Percentiles rank a stretch among this genome's conserved stretches.
phyloP scores from a whole-genome alignment of 2,113 vertebrate species.

The Elachura formosa region DNA sequence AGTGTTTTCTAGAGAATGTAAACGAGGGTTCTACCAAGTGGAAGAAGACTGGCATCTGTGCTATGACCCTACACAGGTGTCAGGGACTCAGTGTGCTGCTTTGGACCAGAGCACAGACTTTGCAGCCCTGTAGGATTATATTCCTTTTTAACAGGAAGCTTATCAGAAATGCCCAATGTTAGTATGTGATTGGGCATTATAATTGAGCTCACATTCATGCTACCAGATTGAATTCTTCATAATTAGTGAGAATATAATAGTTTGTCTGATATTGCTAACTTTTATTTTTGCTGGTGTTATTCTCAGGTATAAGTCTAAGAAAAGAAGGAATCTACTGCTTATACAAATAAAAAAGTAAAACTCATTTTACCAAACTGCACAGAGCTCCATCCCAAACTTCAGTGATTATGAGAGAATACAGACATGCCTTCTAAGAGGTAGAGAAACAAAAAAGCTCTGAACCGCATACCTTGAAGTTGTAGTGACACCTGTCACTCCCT shows the following conservation, averaged over 20 bases:
- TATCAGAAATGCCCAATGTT: not conserved
- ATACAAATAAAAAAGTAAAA: not conserved
- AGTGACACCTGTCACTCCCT: accelerated
- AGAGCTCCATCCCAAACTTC: not conserved
- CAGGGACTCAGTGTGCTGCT: not conserved
- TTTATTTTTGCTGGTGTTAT: not conserved
- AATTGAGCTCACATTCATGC: not conserved
- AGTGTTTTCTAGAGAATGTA: not conserved
- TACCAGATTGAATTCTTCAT: not conserved
- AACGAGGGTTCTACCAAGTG: not conserved
- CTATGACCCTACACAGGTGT: not conserved
- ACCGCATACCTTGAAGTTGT: accelerated
- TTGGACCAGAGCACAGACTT: not conserved
- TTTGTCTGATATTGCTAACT: not conserved
- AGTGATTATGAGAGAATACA: not conserved
- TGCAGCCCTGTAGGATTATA: not conserved
- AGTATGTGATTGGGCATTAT: not conserved
- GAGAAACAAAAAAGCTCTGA: not conserved
- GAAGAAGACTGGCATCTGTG: not conserved
- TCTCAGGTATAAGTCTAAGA: not conserved
- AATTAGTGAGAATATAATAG: not conserved
- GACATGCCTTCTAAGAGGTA: not conserved
- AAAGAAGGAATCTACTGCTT: not conserved
- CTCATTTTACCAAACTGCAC: not conserved
- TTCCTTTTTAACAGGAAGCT: not conserved